These are phyloP conservation scores for Micropoecilia bifurca DNA, from an alignment of 2,797 vertebrate genomes.

Conservation along the genomic window DNA sequence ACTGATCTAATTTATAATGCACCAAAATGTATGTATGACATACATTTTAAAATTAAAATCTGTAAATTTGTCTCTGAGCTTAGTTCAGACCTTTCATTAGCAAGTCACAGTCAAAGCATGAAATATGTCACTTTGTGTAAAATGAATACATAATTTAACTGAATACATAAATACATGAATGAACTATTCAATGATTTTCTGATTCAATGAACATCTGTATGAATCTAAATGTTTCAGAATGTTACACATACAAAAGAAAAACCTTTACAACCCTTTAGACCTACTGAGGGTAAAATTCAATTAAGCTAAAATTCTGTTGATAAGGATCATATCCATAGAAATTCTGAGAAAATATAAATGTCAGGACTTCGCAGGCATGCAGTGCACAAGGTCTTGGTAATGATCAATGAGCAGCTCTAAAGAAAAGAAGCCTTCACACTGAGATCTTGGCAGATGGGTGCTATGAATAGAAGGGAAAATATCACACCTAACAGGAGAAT, in stretches of 20 bases:
- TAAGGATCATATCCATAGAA: neutral
- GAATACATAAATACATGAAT: neutral
- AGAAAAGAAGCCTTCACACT: constrained; percentile 9
- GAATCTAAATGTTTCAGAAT: neutral
- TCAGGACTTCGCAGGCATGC: constrained; percentile 3
- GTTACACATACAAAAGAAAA: neutral
- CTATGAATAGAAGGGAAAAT: constrained; percentile 45
- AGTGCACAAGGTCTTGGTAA: constrained; percentile 8
- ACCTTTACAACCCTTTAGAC: neutral
- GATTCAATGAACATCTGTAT: neutral
- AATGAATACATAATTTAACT: neutral
- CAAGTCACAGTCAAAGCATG: neutral
- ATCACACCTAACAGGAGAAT: constrained; percentile 29
- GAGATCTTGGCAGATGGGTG: constrained; percentile 15
- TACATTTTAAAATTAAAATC: no score
- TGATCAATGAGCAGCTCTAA: constrained; percentile 17
- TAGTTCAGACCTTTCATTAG: neutral
- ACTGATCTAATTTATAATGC: no score
- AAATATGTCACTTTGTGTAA: neutral
- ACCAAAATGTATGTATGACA: no score
- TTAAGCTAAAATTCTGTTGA: neutral
- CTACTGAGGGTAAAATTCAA: neutral
- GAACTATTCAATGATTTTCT: neutral
- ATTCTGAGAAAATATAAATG: neutral
- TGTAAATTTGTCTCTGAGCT: neutral